Conservation (phyloP, 2,888 invertebrate species). For the Petrophora chlorosata region DNA sequence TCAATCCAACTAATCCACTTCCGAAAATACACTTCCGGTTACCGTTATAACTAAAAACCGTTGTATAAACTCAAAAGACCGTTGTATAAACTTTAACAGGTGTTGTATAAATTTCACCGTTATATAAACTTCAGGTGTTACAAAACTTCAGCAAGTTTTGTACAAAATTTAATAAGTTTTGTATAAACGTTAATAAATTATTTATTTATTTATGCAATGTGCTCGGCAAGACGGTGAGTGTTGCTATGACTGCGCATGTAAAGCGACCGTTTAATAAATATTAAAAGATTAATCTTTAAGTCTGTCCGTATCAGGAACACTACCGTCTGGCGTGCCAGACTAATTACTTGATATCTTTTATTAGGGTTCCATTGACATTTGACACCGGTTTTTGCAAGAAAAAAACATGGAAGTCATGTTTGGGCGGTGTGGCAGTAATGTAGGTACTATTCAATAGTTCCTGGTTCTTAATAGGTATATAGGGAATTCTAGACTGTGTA, state of each 20-base stretch:
- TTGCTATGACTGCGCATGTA: constrained; percentile 5
- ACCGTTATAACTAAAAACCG: no score
- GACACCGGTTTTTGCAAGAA: neutral
- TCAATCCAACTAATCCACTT: constrained; percentile 21
- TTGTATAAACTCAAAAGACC: neutral
- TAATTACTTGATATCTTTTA: constrained; percentile 54
- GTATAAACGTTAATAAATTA: neutral
- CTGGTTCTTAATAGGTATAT: no score
- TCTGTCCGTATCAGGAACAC: constrained; percentile 39
- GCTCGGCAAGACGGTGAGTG: neutral
- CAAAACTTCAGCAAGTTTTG: no score
- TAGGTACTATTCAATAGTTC: no score
- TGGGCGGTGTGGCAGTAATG: no score
- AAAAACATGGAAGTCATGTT: neutral
- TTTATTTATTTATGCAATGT: neutral
- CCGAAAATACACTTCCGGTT: neutral
- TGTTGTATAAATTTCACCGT: neutral
- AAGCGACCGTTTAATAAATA: constrained; percentile 14
- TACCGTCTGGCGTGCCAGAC: constrained; percentile 49
- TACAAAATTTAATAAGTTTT: neutral
- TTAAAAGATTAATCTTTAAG: constrained; percentile 27
- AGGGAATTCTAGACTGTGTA: no score
- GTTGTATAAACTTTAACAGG: neutral
- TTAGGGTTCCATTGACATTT: constrained; percentile 27
- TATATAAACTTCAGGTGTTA: no score